Conservation (phyloP, 2,797 vertebrate species). For the Xiphophorus birchmanni region DNA sequence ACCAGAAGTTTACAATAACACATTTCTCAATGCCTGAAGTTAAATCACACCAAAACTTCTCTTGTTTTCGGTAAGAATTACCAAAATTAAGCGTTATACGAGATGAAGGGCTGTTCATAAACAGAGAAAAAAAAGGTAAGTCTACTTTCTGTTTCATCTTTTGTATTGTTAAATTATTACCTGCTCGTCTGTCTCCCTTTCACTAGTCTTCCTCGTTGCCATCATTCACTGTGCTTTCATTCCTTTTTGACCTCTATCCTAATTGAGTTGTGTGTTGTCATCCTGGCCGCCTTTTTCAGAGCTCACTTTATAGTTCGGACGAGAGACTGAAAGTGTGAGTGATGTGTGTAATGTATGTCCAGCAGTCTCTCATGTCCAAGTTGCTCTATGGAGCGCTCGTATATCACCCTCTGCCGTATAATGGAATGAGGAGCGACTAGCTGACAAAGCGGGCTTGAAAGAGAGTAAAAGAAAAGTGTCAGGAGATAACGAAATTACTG, state of each 20-base stretch:
- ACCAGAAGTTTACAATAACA: background rate
- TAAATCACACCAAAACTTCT: background rate
- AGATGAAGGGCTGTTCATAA: background rate
- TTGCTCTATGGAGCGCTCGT: constrained; percentile 58
- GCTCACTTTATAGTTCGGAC: constrained; percentile 58
- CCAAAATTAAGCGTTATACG: background rate
- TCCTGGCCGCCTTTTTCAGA: constrained; percentile 49
- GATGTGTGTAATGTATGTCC: constrained; percentile 73
- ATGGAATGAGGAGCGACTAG: constrained; percentile 54
- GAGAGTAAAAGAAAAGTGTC: constrained; percentile 30
- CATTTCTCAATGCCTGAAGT: background rate
- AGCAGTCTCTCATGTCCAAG: constrained; percentile 65
- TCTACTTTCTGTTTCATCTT: background rate
- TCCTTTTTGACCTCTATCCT: constrained; percentile 60
- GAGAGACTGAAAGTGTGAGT: constrained; percentile 62
- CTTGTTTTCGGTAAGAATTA: background rate
- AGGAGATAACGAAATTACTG: constrained; percentile 49
- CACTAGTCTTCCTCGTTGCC: constrained; percentile 14
- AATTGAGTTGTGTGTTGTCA: constrained; percentile 72
- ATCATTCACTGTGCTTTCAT: constrained; percentile 62
- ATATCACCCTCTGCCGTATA: constrained; percentile 62
- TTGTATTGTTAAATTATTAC: background rate
- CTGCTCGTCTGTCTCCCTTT: background rate
- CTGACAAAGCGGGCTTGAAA: constrained; percentile 47
- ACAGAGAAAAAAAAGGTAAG: background rate